Percentiles rank a stretch among this genome's conserved stretches.
Conservation (phyloP, 2,113 vertebrate genomes). For the Stegastes partitus region DNA sequence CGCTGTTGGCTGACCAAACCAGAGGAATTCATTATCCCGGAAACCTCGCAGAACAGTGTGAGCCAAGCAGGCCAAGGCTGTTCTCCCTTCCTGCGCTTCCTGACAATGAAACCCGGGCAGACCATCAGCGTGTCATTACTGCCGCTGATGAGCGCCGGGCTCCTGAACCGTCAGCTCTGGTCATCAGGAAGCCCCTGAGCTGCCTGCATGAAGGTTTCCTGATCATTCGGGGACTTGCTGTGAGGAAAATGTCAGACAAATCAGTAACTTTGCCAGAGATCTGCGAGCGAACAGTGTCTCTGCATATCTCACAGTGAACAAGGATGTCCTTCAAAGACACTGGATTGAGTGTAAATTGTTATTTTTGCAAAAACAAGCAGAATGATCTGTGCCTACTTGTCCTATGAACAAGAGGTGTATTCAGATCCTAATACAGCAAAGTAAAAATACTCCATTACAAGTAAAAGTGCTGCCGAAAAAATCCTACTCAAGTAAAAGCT, state of each 20-base stretch:
- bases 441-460: too few relatives aligned
- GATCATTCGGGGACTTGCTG: background rate
- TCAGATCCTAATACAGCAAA: too few relatives aligned
- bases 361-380: background rate
- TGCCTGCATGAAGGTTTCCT: background rate
- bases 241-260: background rate
- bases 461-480: too few relatives aligned
- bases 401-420: too few relatives aligned
- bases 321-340: background rate
- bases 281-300: background rate
- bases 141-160: slow-evolving; percentile 24
- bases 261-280: background rate
- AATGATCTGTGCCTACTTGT: background rate
- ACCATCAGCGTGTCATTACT: slow-evolving; percentile 32
- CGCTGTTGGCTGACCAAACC: slow-evolving; percentile 64
- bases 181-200: background rate
- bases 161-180: slow-evolving; percentile 24
- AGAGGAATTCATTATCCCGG: slow-evolving; percentile 68
- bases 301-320: background rate
- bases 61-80: slow-evolving; percentile 44
- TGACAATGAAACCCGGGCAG: slow-evolving; percentile 48
- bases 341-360: background rate
- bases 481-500: too few relatives aligned
- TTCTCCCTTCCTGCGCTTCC: slow-evolving; percentile 42
- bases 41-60: slow-evolving; percentile 49